Evolutionary conservation across 2,888 invertebrate genomes (phyloP), one percentile per base, ranked within the genome.

Genomic region (Drosophila atripex): DNA sequence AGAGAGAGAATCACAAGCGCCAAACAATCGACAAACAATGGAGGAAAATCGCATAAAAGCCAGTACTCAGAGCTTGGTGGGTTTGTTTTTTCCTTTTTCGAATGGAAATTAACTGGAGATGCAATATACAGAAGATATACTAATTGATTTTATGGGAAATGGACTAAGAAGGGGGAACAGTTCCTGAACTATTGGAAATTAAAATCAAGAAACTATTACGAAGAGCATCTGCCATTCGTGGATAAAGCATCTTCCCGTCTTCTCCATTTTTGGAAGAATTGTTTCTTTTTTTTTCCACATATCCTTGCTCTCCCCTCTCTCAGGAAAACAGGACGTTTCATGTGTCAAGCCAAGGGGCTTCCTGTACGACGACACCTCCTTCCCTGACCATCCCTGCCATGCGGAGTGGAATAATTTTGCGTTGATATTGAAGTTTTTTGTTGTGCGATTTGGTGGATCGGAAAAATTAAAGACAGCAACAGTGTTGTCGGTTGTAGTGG

Each of bases 291-390:
- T 16, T 35, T 30, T 18, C 18, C 23, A 50, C 12, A 41, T 28
- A 21, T 45, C 32, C 54, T 52, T 9, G 41, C 43, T 21, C n/a
- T n/a, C 18, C 30, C 50, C 53, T 41, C 53, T 41, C 61, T 43
- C 63, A 60, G 47, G 39, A 53, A 50, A 54, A 76, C 77, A 83
- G 83, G 76, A 83, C 66, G 80, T 80, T 77, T 77, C 64, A 74
- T 83, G 84, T 79, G 80, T 83, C 83, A 83, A 77, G 80, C 76
- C 75, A 45, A 45, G 69, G 69, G 61, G 57, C 78, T 80, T 80
- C 76, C 78, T 78, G 84, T 51, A 47, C 63, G 78, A 60, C 74
- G 60, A 77, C 79, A 80, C 80, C 63, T 75, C 50, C 68, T 50
- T 39, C 38, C 14, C 11, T 16, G 3, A 12, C 21, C 21, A 23